Evolutionary conservation across 2,113 vertebrate species (phyloP).

Genomic region (Balaeniceps rex): DNA sequence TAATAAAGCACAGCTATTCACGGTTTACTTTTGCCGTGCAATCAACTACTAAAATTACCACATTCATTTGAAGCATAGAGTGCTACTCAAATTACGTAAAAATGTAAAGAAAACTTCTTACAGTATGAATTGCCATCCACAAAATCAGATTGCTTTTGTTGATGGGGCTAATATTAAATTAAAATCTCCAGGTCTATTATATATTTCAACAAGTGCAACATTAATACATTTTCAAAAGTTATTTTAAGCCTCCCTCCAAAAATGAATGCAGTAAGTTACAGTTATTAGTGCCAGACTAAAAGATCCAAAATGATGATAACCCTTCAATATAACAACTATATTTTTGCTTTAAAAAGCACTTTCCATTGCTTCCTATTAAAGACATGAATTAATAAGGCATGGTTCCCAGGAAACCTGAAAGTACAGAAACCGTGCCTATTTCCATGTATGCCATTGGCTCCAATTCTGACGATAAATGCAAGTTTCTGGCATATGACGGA

Average conservation of each 20-base stretch:
- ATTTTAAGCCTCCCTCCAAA: conserved; percentile 39
- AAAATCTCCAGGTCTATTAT: conserved; percentile 18
- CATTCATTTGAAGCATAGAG: not conserved
- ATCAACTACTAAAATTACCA: conserved; percentile 33
- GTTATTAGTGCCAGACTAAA: conserved; percentile 39
- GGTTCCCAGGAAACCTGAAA: conserved; percentile 52
- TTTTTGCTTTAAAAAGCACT: conserved; percentile 57
- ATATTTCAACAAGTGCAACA: conserved; percentile 35
- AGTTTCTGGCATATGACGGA: conserved; percentile 13
- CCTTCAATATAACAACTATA: conserved; percentile 50
- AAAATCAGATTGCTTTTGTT: conserved; percentile 44
- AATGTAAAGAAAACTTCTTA: conserved; percentile 30
- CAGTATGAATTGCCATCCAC: not conserved
- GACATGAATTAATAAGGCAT: conserved; percentile 46
- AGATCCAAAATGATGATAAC: conserved; percentile 36
- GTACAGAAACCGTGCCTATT: not conserved
- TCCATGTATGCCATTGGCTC: not conserved
- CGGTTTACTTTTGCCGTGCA: conserved; percentile 3
- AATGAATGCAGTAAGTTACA: conserved; percentile 31
- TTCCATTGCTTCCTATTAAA: conserved; percentile 23
- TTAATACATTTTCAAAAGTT: conserved; percentile 32
- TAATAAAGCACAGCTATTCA: conserved; percentile 25
- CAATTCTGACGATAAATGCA: not conserved
- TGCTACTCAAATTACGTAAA: not conserved
- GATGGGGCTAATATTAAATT: conserved; percentile 34